These are phyloP conservation scores for Abrostola triplasia DNA, from an alignment of 2,888 invertebrate species.

Conservation along the genomic window DNA sequence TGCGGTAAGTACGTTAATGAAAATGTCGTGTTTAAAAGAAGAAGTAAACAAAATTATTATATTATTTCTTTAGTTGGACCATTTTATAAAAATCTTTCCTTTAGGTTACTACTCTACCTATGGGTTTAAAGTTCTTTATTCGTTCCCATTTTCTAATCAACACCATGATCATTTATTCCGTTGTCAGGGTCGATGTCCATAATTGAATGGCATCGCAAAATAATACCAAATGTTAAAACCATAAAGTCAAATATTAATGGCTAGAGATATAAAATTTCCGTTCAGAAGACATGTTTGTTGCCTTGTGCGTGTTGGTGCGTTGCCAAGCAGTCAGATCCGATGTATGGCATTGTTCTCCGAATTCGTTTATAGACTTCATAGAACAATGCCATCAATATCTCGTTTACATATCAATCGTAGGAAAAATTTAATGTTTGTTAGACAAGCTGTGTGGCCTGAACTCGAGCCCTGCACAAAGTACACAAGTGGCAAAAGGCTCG, in stretches of 20 bases:
- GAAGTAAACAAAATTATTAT: no score
- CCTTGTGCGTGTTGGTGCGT: slow-evolving; percentile 59
- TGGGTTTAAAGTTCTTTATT: no score
- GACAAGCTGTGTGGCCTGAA: no score
- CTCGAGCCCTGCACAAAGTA: no score
- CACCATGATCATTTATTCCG: not conserved
- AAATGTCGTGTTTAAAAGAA: no score
- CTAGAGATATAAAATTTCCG: slow-evolving; percentile 57
- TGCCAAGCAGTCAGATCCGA: slow-evolving; percentile 58
- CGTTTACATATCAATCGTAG: slow-evolving; percentile 5
- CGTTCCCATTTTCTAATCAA: no score
- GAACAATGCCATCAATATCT: slow-evolving; percentile 2
- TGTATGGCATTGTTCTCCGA: slow-evolving; percentile 60
- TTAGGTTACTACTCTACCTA: no score
- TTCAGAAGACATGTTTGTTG: slow-evolving; percentile 46
- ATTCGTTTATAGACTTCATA: slow-evolving; percentile 45
- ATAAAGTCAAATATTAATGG: slow-evolving; percentile 50
- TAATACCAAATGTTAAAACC: slow-evolving; percentile 37
- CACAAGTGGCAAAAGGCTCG: no score
- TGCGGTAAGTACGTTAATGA: no score
- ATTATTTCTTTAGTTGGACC: no score
- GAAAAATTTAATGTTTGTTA: not conserved
- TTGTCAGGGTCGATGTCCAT: slow-evolving; percentile 10
- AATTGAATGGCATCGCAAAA: slow-evolving; percentile 26
- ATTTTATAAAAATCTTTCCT: no score